Conservation (phyloP, 1,140 invertebrate genomes). For the Paramacrobiotus metropolitanus region DNA sequence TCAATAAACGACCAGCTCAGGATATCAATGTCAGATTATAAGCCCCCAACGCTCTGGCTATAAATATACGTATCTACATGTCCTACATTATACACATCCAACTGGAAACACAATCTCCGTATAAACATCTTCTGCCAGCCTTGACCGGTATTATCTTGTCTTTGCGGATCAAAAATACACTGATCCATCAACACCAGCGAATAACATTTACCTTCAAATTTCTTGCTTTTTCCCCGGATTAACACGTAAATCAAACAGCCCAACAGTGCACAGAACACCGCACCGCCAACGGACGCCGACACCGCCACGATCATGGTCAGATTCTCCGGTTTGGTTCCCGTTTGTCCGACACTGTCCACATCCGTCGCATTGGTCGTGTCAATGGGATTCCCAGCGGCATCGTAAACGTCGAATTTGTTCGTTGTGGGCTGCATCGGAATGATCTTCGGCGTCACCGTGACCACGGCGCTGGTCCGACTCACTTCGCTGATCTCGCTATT, state of each 20-base stretch:
- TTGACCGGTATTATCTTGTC: too few species aligned
- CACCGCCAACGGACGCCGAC: not conserved
- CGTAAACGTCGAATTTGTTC: not conserved
- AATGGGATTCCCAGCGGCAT: not conserved
- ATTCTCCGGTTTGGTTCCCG: not conserved
- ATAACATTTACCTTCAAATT: conserved; percentile 1
- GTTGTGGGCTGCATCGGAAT: not conserved
- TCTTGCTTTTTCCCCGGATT: not conserved
- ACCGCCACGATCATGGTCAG: not conserved
- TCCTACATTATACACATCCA: too few species aligned
- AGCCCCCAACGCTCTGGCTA: too few species aligned
- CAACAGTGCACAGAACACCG: not conserved
- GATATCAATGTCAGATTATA: too few species aligned
- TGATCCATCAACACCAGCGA: not conserved
- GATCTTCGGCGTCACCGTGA: not conserved
- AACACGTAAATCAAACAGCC: conserved; percentile 2
- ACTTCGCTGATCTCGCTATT: not conserved
- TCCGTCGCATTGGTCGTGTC: not conserved
- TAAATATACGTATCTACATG: too few species aligned
- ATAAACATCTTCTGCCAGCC: too few species aligned
- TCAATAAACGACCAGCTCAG: not conserved
- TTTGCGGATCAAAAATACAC: too few species aligned
- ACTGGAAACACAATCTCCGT: too few species aligned
- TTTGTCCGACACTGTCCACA: not conserved
- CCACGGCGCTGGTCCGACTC: not conserved